Percentiles rank a stretch among this genome's conserved stretches.
phyloP scores from a whole-genome alignment of 1,140 invertebrate genomes.

The Brachionus calyciflorus region DNA sequence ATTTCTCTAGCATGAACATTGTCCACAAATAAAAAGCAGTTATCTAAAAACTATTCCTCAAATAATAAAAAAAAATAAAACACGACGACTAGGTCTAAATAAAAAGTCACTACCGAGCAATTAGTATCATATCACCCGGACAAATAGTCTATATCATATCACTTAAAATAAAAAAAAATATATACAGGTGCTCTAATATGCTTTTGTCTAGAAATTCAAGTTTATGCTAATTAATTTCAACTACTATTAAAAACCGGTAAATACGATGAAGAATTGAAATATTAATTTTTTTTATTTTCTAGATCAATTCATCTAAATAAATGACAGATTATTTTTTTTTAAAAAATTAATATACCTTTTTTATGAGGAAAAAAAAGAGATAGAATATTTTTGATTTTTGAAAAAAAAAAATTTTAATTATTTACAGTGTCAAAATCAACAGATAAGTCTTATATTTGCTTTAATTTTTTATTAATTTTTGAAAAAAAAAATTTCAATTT shows the following conservation, averaged over 20 bases:
- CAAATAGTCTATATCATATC: no score
- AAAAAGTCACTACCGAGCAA: no score
- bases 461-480: conserved; percentile 11
- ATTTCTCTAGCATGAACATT: no score
- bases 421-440: conserved; percentile 29
- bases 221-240: background rate
- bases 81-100: no score
- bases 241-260: conserved; percentile 8
- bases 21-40: no score
- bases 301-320: conserved; percentile 15
- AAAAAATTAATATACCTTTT: background rate
- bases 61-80: no score
- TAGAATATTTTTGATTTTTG: background rate
- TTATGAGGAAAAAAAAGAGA: background rate
- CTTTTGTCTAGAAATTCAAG: background rate
- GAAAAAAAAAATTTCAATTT: conserved; percentile 19
- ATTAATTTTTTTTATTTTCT: background rate
- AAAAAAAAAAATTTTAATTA: background rate
- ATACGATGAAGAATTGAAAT: background rate
- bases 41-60: no score
- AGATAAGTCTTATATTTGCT: conserved; percentile 41
- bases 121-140: no score
- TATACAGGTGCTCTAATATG: no score
- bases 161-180: no score
- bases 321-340: conserved; percentile 27